Evolutionary conservation across 2,888 invertebrate species (phyloP).

Genomic region (Euzophera pinguis): DNA sequence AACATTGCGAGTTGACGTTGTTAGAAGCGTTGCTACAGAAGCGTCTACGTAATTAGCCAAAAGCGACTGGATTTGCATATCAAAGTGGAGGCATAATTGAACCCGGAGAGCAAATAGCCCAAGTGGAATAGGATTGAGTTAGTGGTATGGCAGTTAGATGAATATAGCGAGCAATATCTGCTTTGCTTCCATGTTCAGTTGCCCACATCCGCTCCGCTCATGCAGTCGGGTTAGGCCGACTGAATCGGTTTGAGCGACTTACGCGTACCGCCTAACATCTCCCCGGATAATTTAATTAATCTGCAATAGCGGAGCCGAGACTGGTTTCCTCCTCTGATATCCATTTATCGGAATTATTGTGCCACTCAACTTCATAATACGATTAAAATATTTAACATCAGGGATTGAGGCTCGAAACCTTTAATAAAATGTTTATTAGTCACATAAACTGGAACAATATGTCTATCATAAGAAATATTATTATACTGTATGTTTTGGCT

Average conservation of each 20-base stretch:
- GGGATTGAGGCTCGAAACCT: conserved; percentile 30
- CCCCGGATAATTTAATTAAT: conserved; percentile 71
- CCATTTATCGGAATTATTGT: conserved; percentile 67
- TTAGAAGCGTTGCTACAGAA: conserved; percentile 56
- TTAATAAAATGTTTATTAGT: conserved; percentile 19
- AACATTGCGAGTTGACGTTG: conserved; percentile 49
- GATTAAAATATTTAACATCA: conserved; percentile 47
- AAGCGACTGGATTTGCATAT: conserved; percentile 75
- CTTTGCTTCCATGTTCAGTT: conserved; percentile 1
- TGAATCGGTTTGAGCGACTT: conserved; percentile 27
- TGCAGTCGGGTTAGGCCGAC: conserved; percentile 18
- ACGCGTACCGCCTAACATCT: conserved; percentile 46
- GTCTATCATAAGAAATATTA: too few species aligned
- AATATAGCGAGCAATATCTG: conserved; percentile 53
- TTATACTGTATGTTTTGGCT: too few species aligned
- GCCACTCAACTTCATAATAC: conserved; percentile 59
- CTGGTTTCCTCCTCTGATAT: conserved; percentile 71
- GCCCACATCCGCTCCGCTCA: conserved; percentile 15
- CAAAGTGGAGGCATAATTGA: conserved; percentile 76
- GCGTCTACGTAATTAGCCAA: conserved; percentile 72
- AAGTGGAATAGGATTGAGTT: conserved; percentile 74
- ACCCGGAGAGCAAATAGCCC: conserved; percentile 72
- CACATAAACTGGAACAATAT: too few species aligned
- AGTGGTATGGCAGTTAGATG: conserved; percentile 55
- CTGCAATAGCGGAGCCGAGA: conserved; percentile 56